Evolutionary conservation across 2,888 invertebrate genomes (phyloP), one percentile per base, ranked within the genome.

Genomic region (Nymphalis c-album): DNA sequence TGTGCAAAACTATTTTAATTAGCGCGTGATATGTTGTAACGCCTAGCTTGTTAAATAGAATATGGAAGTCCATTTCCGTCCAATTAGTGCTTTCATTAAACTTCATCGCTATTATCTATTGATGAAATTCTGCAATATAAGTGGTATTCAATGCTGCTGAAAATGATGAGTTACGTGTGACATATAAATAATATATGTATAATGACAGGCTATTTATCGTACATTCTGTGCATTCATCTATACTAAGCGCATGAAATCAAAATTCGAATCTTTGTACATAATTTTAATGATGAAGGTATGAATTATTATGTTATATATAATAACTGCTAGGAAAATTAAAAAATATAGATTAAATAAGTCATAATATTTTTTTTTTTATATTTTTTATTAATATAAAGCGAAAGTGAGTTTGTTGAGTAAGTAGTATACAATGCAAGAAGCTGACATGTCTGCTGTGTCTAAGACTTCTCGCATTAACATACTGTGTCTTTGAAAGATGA

Each of bases 41-140:
- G 18, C 1, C 18, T 18, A n/a, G n/a, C n/a, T n/a, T n/a, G 10
- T 50, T 18, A 50, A 50, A 50, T 50, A 20, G 18, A 50, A 50
- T 18, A 50, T 50, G n/a, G 8, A 50, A 18, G 18, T 50, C 50
- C 20, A 20, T 50, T 50, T 50, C 50, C 7, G 50, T 20, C 18
- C 50, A 50, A 50, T 50, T 50, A 51, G 22, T 51, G 51, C 22
- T 51, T 51, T 22, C 22, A 51, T 51, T 51, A 22, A 22, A 22
- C 22, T 26, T 51, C 51, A 51, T 51, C 22, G 51, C 51, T 51
- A 22, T 51, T 51, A 51, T 51, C 51, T 22, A 22, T 20, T 51
- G 51, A 51, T 51, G 22, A 26, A 51, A 18, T 51, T 18, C 18
- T 50, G 50, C 10, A 50, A 50, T 20, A 50, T 18, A 50, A 18